phyloP scores from a whole-genome alignment of 2,797 vertebrate genomes.

The Leptatherina wallacei region DNA sequence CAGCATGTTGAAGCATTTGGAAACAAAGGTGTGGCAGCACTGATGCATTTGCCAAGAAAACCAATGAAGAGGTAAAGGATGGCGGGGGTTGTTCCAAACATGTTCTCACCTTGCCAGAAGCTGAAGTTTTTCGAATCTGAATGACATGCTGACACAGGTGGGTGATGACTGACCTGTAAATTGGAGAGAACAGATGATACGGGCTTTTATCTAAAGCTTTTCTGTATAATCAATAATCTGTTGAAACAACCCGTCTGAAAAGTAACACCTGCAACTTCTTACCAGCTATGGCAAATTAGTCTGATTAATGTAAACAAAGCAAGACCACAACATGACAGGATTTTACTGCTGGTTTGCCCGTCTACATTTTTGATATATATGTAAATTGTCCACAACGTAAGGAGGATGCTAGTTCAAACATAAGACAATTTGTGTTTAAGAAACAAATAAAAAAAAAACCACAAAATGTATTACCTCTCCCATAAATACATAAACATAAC shows the following conservation, averaged over 20 bases:
- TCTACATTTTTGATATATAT: no score
- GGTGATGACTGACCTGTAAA: slow-evolving; percentile 95
- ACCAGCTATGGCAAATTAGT: not conserved
- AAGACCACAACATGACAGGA: not conserved
- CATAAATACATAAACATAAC: no score
- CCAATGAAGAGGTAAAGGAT: not conserved
- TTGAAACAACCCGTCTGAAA: not conserved
- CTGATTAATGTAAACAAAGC: slow-evolving; percentile 5
- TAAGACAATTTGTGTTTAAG: no score
- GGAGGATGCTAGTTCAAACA: no score
- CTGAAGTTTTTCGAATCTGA: slow-evolving; percentile 92
- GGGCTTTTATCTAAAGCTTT: not conserved
- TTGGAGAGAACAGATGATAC: slow-evolving; percentile 10
- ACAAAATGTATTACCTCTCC: no score
- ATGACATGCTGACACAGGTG: slow-evolving; percentile 95
- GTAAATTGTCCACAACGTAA: no score
- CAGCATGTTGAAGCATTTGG: not conserved
- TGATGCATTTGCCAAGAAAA: not conserved
- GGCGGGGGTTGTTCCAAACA: not conserved
- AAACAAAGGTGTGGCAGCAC: not conserved
- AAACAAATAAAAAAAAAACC: no score
- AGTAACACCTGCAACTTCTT: not conserved
- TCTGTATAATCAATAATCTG: not conserved
- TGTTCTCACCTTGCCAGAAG: slow-evolving; percentile 95
- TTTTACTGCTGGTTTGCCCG: not conserved